Conservation (phyloP, 2,113 vertebrate species). For the Mirza zaza region DNA sequence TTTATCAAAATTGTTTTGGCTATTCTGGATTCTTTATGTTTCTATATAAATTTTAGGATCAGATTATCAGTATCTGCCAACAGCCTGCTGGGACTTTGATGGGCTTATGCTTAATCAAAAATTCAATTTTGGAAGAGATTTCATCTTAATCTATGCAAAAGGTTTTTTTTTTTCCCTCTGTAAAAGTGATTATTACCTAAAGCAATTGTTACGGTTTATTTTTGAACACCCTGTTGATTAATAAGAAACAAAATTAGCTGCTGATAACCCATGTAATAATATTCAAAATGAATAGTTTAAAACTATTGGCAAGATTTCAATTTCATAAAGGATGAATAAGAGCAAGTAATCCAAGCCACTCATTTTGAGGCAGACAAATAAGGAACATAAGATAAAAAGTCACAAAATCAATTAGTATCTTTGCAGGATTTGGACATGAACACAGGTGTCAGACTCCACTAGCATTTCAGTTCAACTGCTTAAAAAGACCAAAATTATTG, state of each 20-base stretch:
- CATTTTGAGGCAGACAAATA: neutral
- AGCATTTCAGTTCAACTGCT: neutral
- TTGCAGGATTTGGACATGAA: neutral
- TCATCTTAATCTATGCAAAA: neutral
- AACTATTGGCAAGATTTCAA: neutral
- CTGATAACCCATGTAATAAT: neutral
- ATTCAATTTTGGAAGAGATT: neutral
- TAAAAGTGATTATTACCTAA: neutral
- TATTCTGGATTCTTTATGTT: neutral
- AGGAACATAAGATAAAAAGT: neutral
- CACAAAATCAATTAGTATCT: neutral
- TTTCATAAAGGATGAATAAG: neutral
- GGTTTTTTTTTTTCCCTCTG: neutral
- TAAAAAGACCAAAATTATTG: neutral
- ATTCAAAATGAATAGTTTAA: neutral
- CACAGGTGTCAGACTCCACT: neutral
- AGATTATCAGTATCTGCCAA: neutral
- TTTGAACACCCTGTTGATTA: neutral
- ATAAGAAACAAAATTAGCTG: neutral
- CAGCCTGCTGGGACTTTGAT: neutral
- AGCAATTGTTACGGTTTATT: neutral
- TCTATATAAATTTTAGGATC: neutral
- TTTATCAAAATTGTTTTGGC: neutral
- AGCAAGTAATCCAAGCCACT: neutral
- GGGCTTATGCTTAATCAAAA: neutral